Evolutionary conservation across 2,888 invertebrate genomes (phyloP).

Genomic region (Nyleta sp.): DNA sequence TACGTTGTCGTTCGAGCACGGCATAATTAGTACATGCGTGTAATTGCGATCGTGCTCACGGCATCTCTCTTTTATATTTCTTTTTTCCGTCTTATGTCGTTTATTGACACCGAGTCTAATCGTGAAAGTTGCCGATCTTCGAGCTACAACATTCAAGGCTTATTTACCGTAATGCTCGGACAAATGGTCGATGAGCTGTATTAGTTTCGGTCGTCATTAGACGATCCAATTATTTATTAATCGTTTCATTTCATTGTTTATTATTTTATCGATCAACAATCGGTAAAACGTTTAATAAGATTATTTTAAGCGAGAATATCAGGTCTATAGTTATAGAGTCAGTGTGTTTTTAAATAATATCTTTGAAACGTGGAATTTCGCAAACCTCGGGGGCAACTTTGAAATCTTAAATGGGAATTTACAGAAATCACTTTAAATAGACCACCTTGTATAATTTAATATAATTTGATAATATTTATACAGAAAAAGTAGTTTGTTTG

Average conservation of each 20-base stretch:
- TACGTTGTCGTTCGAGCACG: conserved; percentile 62
- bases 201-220: conserved; percentile 24
- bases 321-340: too few species aligned
- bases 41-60: conserved; percentile 65
- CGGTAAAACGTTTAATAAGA: not conserved
- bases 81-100: conserved; percentile 42
- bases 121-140: conserved; percentile 61
- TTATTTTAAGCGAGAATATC: too few species aligned
- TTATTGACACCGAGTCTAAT: conserved; percentile 61
- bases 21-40: conserved; percentile 68
- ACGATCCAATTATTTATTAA: conserved; percentile 29
- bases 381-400: too few species aligned
- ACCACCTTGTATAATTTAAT: too few species aligned
- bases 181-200: conserved; percentile 36
- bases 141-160: conserved; percentile 43
- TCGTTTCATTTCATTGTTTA: conserved; percentile 16
- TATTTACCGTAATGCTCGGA: conserved; percentile 56
- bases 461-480: too few species aligned
- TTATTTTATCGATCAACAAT: not conserved
- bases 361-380: too few species aligned
- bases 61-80: conserved; percentile 26
- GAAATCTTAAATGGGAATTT: too few species aligned
- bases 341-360: too few species aligned
- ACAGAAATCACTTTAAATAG: too few species aligned
- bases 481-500: too few species aligned